These are phyloP conservation scores for Nesospiza acunhae DNA, from an alignment of 2,113 vertebrate species.

Conservation along the genomic window DNA sequence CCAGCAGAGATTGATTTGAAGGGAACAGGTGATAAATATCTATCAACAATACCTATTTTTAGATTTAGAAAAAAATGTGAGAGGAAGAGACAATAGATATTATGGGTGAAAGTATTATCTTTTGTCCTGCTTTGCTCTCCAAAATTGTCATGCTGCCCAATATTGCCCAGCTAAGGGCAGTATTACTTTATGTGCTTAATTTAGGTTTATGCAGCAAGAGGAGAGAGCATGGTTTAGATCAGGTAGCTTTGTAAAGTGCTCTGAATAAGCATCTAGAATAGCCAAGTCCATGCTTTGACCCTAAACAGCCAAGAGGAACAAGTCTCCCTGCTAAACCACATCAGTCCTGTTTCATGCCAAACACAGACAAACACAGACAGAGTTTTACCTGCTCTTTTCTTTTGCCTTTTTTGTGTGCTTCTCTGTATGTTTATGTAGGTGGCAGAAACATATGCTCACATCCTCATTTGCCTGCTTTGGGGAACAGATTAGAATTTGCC, in stretches of 20 bases:
- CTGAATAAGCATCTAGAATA: not conserved
- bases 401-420: not conserved
- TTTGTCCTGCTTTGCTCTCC: not conserved
- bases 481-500: not conserved
- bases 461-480: not conserved
- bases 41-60: not conserved
- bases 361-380: not conserved
- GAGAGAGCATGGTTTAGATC: accelerated
- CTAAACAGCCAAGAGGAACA: not conserved
- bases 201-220: not conserved
- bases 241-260: not conserved
- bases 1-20: not conserved
- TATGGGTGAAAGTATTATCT: not conserved
- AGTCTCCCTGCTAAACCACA: accelerated
- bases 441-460: not conserved
- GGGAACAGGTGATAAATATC: not conserved
- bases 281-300: not conserved
- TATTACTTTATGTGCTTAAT: not conserved
- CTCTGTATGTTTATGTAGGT: not conserved
- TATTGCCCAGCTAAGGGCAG: not conserved
- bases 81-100: not conserved
- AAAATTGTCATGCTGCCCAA: not conserved
- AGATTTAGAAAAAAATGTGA: not conserved
- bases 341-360: not conserved
- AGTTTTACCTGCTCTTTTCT: not conserved